Evolutionary conservation across 1,140 invertebrate species (phyloP), one percentile per base, ranked within the genome.

Genomic region (Macrosteles quadrilineatus): DNA sequence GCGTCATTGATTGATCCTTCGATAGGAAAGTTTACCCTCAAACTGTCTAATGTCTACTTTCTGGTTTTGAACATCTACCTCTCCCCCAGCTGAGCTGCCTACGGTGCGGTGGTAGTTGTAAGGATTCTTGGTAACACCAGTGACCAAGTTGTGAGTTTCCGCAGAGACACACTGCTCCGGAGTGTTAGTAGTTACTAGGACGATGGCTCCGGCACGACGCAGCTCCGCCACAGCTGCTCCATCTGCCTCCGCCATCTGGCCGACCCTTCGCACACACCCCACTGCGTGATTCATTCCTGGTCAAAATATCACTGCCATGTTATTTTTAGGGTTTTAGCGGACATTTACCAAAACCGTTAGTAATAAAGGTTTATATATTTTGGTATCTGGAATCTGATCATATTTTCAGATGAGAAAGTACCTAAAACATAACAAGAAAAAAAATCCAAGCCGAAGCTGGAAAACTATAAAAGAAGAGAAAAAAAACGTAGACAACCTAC

Each of bases 121-220:
- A 0, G 96, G 95, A 81, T 98, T 98, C 71, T 85, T 88, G 0
- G 96, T 95, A n/a, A 87, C 82, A 0, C 97, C 97, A 62, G 91
- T 93, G 0, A 96, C 85, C 67, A 89, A 90, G 82, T 98, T 98
- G 71, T 86, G 89, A 0, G 91, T 93, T 79, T 98, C 95, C 87
- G 90, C 94, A 79, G 90, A 91, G 85, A 95, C 84, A 73, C 92
- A 95, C 17, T 96, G 81, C 79, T 98, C 95, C 1, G 95, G 94
- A 0, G 93, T 91, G 79, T 97, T 98, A 17, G 94, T 96, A 0
- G 95, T 88, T n/a, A 88, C 86, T 11, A 97, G 78, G 3, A 91
- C 88, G 73, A 98, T 96, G n/a, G 90, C 93, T n/a, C 96, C 94
- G 43, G 91, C 90, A 47, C 87, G 79, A 73, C 87, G 85, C 21